Evolutionary conservation across 2,888 invertebrate species (phyloP), one percentile per base, ranked within the genome.

Genomic region (Hydrotaea diabolus): DNA sequence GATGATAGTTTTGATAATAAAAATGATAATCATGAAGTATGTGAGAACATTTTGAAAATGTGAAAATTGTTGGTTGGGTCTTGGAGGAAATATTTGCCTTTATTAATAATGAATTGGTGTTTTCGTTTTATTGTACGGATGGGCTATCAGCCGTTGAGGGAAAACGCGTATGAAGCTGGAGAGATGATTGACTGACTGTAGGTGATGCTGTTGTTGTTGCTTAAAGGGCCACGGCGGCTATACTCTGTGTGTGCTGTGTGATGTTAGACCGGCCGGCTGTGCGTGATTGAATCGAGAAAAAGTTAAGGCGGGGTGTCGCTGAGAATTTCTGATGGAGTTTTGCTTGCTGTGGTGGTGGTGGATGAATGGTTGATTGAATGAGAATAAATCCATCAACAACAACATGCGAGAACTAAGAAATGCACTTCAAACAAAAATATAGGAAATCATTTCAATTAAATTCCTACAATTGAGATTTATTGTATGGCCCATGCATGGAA

Each of bases 231-330:
- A 31, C 31, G 31, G 9, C n/a, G 2, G n/a, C n/a, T n/a, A n/a
- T n/a, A 53, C 53, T 39, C 7, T 39, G 53, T 19, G 13, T 36
- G 36, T 66, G 19, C n/a, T 21, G 15, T 49, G n/a, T 53, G 72
- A 43, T n/a, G n/a, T n/a, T 11, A 75, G 53, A 31, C 31, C 31
- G 19, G 55, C 74, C 71, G 72, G 49, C 19, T 59, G 80, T 81
- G 76, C 83, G 84, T 82, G 84, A 59, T 39, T 8, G 7, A 39
- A 39, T 39, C 39, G 39, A 75, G 55, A 46, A 81, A 75, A 85
- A 39, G 69, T 80, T 80, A 74, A 77, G 80, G 80, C 82, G 76
- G 43, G n/a, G 82, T 82, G 82, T 80, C 82, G 49, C 13, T 57
- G 57, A 36, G 26, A 81, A 2, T 46, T 57, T 46, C 11, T 77